phyloP scores from a whole-genome alignment of 2,113 vertebrate genomes.

The Barnardius zonarius region DNA sequence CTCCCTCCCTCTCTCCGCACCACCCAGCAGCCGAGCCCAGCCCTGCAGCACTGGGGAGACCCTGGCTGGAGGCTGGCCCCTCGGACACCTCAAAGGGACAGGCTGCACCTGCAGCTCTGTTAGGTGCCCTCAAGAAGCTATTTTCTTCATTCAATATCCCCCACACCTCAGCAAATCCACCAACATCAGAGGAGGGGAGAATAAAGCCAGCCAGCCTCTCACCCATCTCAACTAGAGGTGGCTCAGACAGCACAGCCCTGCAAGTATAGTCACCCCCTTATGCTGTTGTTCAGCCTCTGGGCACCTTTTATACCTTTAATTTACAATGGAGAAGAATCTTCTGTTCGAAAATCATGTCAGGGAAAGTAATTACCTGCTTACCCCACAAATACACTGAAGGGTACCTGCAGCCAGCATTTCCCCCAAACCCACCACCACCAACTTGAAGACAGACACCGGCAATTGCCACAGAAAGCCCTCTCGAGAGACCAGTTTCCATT shows the following conservation, averaged over 20 bases:
- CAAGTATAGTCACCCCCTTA: not conserved
- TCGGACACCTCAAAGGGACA: not conserved
- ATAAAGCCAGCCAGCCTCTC: not conserved
- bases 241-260: not conserved
- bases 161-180: not conserved
- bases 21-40: not conserved
- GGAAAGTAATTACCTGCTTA: not conserved
- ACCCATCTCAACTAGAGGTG: not conserved
- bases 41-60: not conserved
- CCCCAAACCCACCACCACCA: not conserved
- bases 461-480: not conserved
- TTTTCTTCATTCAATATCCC: not conserved
- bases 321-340: not conserved
- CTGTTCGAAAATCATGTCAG: not conserved
- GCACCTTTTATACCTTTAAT: not conserved
- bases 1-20: not conserved
- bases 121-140: not conserved
- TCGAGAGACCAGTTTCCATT: slow-evolving; percentile 37
- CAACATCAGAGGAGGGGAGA: not conserved
- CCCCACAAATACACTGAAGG: not conserved
- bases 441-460: not conserved
- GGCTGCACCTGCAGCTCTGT: not conserved
- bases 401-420: not conserved
- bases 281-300: not conserved
- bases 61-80: not conserved